Percentiles rank a stretch among this genome's conserved stretches.
These are phyloP conservation scores for Donacobius atricapilla DNA, from an alignment of 2,113 vertebrate species.

Conservation along the genomic window DNA sequence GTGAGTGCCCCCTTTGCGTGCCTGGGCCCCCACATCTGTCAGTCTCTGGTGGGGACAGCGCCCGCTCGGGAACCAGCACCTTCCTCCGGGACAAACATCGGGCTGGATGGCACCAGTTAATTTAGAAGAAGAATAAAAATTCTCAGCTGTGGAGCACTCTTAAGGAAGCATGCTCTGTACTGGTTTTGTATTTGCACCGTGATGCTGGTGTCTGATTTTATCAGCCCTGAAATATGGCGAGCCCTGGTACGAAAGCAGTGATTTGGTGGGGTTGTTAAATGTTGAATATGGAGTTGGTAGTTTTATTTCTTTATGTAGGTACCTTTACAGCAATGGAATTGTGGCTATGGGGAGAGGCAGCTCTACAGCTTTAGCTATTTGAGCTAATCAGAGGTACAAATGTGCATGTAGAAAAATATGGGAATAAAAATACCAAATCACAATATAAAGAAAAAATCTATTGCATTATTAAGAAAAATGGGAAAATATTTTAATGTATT, in stretches of 20 bases:
- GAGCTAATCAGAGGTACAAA: background rate
- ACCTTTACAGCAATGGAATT: background rate
- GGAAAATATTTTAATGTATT: background rate
- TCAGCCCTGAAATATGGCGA: too few relatives aligned
- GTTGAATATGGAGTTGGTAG: background rate
- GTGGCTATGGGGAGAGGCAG: background rate
- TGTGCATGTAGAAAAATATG: background rate
- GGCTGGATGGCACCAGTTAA: background rate
- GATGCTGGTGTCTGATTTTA: background rate
- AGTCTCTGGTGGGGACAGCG: background rate
- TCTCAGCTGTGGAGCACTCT: background rate
- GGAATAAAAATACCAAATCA: background rate
- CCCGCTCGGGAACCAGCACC: background rate
- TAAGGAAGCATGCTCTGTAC: background rate
- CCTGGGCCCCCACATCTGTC: constrained; percentile 53
- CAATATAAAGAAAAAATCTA: background rate
- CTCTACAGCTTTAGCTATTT: background rate
- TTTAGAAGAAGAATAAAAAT: background rate
- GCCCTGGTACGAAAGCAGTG: background rate
- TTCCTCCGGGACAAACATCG: background rate
- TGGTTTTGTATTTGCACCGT: background rate
- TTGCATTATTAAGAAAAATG: background rate
- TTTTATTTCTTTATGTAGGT: background rate
- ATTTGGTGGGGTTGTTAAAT: background rate
- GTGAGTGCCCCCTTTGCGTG: constrained; percentile 27